Base-by-base conservation (phyloP, 2,113 vertebrate genomes). In the Tauraco erythrolophus region DNA sequence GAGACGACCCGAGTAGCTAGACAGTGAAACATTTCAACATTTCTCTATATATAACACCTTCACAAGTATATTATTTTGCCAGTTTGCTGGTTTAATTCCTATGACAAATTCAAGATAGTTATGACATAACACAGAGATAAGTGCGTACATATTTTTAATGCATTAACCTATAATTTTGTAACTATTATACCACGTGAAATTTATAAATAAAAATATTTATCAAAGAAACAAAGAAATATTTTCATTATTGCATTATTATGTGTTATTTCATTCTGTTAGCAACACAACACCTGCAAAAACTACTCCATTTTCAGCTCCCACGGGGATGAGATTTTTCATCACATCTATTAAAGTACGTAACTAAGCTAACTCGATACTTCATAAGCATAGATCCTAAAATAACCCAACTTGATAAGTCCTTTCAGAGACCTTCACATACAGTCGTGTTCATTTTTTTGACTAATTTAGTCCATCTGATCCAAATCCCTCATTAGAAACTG, bases 1-100 rank as follows among this genome's bases (percentile, higher is more conserved):
- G 1, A 72, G 64, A 27, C 1, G 3, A 31, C 50, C 48, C 7
- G 2, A 39, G 50, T 2, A 64, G 45, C 25, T 3, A 46, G n/a
- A 3, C 28, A 27, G 48, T 1, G 7, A 37, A 46, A 77, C 54
- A 19, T 53, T 70, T 10, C 0, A 51, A 31, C 23, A 2, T 14
- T 35, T 14, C 68, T 57, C 30, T 11, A 15, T 15, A 2, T 3
- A 8, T 3, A n/a, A 31, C 30, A 17, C 33, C 8, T 13, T 4
- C 21, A 6, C 9, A 64, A 70, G 50, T 4, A 58, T 5, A 3
- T 1, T 3, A 37, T 43, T 39, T 57, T 23, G 11, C 24, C 56
- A 28, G 15, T 33, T 79, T 39, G 41, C 37, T 16, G 5, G 65
- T 74, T 69, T 64, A 51, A 88, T 61, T 58, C 37, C 61, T 33